Evolutionary conservation across 2,888 invertebrate species (phyloP).

Genomic region (Eurois occulta): DNA sequence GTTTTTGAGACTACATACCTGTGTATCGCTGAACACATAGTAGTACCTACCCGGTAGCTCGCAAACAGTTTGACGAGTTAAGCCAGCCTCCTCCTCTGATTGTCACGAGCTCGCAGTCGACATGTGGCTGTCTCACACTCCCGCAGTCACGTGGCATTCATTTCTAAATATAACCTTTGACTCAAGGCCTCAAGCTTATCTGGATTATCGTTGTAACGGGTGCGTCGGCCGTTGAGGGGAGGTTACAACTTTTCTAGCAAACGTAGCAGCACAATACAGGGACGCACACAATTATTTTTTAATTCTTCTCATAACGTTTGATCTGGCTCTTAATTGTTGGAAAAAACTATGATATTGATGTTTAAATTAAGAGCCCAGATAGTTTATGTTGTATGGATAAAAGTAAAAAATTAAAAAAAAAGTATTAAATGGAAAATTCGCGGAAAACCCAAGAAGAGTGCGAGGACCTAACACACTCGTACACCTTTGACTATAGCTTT

Average conservation of each 20-base stretch:
- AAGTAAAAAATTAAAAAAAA: too few relatives aligned
- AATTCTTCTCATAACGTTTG: neutral
- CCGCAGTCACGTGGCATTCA: neutral
- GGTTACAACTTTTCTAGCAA: neutral
- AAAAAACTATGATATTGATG: neutral
- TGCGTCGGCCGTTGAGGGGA: neutral
- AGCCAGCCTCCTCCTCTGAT: neutral
- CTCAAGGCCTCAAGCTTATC: neutral
- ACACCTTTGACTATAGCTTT: neutral
- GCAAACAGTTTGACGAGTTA: neutral
- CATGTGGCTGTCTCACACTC: neutral
- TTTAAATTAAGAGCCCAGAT: neutral
- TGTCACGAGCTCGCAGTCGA: neutral
- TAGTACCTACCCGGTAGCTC: neutral
- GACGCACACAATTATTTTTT: neutral
- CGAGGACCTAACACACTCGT: neutral
- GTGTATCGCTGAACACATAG: neutral
- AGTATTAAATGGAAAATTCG: neutral
- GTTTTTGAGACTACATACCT: neutral
- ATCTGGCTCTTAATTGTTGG: neutral
- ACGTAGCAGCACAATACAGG: neutral
- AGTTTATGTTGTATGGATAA: neutral
- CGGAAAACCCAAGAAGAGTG: neutral
- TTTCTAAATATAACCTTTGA: conserved; percentile 1
- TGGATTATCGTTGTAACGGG: neutral